Base-by-base conservation (phyloP, 2,888 invertebrate genomes). In the Strigamia transsilvanica region DNA sequence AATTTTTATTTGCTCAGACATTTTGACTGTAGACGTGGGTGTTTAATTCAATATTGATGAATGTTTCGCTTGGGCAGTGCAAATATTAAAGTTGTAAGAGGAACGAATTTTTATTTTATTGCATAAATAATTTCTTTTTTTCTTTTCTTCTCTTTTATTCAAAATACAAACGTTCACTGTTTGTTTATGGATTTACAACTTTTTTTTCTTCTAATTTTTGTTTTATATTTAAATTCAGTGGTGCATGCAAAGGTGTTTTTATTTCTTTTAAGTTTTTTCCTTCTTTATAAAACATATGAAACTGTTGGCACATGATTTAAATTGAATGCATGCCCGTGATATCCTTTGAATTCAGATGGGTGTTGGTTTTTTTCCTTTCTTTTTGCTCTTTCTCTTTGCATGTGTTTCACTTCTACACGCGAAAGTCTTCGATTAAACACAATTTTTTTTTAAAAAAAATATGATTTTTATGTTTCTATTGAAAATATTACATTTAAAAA, bases 301-400 rank as follows among this genome's bases (percentile, higher is more conserved):
- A n/a, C 51, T n/a, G 51, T 51, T 51, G 51, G 51, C 51, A 51
- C 51, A 51, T 51, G 51, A 51, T 51, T 51, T 51, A 51, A 51
- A 51, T 51, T 51, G 51, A 51, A 51, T 51, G 51, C 7, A 51
- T 51, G 51, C 51, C 18, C 51, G 51, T 51, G 51, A 51, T 51
- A 51, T 51, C 51, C 51, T 51, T 51, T 51, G 51, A 51, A 51
- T 51, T 51, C 51, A 51, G 51, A 51, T 51, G 51, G 51, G 51
- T 51, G 51, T 51, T 51, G 51, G 13, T 6, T 51, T 51, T 51
- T 51, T 51, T 51, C 51, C 18, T 51, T n/a, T 15, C 1, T n/a
- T 4, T 51, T n/a, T 15, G 18, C 15, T n/a, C 18, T 51, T 51
- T n/a, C 51, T 51, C 51, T n/a, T n/a, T n/a, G 46, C 46, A 46